Evolutionary conservation across 2,888 invertebrate species (phyloP), one percentile per base, ranked within the genome.

Genomic region (Caenorhabditis zanzibari): DNA sequence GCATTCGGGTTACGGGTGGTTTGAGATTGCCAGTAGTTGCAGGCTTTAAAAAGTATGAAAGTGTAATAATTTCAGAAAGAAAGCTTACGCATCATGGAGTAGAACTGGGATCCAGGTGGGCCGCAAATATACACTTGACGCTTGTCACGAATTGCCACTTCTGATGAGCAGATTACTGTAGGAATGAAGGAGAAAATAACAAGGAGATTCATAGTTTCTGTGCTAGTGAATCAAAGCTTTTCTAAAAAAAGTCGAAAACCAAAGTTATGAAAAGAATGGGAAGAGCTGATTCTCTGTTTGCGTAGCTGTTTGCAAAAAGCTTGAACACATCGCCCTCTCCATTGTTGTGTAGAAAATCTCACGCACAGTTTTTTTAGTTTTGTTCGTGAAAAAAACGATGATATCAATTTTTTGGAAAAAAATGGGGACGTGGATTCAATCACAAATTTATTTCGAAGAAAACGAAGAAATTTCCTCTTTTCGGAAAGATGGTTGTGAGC

Each of bases 81-180:
- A 38, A 26, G 26, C 86, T 77, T 44, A 87, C 86, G 86, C 38
- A 74, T 66, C 16, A 75, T 58, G 0, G 86, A 87, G 26, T 84
- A 84, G 59, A 75, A 87, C 24, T 80, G 82, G 41, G 84, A 81
- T 0, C 85, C 84, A 44, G 82, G 82, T 0, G 74, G 74, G 1
- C 85, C 86, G 49, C 86, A 87, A 16, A 87, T 64, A 56, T 85
- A 82, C 16, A 77, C 63, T 38, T 85, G 84, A n/a, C 82, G 22
- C 28, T 84, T 81, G 6, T 68, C 41, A 2, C 83, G 72, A 38
- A 74, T 16, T 3, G 71, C 54, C 6, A 79, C 6, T 35, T 77
- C 77, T 35, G 79, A 44, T 19, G 64, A 32, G 16, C 58, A 54
- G 41, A 54, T 35, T 19, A 59, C 54, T 14, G 64, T 12, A 24